Percentiles rank a stretch among this genome's conserved stretches.
phyloP scores from a whole-genome alignment of 2,888 invertebrate genomes.

The Drosophila macrospina region DNA sequence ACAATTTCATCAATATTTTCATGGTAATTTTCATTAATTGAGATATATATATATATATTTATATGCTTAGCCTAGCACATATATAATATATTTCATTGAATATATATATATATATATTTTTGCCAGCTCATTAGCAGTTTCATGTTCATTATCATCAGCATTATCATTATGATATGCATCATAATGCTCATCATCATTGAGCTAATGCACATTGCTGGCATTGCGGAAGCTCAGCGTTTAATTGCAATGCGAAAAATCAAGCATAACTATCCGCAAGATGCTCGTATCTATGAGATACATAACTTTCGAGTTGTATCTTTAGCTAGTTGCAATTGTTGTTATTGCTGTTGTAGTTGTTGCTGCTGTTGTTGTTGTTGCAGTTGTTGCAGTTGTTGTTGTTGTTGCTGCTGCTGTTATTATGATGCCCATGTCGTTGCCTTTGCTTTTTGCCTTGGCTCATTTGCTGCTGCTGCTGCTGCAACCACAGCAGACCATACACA shows the following conservation, averaged over 20 bases:
- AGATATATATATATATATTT: too few relatives aligned
- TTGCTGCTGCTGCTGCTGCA: constrained; percentile 31
- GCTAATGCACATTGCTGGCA: constrained; percentile 50
- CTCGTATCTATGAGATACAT: constrained; percentile 54
- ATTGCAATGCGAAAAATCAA: constrained; percentile 69
- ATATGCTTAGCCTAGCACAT: background rate
- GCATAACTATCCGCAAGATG: constrained; percentile 42
- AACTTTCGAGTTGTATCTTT: constrained; percentile 44
- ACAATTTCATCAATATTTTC: background rate
- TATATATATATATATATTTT: too few relatives aligned
- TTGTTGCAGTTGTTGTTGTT: background rate
- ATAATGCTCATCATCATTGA: constrained; percentile 19
- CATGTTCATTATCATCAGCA: constrained; percentile 26
- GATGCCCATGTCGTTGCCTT: constrained; percentile 47
- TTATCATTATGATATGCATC: constrained; percentile 19
- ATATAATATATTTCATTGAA: background rate
- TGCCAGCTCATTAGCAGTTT: background rate
- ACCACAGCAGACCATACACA: constrained; percentile 54
- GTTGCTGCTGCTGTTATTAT: constrained; percentile 25
- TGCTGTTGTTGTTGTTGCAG: background rate
- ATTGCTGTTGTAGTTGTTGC: constrained; percentile 3
- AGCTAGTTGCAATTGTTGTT: background rate
- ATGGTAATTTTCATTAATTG: too few relatives aligned
- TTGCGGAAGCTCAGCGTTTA: constrained; percentile 68
- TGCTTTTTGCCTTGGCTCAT: constrained; percentile 47